A percentile compares a stretch with the other conserved stretches of the same genome.
Evolutionary conservation across 1,140 invertebrate genomes (phyloP).

Genomic region (Solenopsis fugax): DNA sequence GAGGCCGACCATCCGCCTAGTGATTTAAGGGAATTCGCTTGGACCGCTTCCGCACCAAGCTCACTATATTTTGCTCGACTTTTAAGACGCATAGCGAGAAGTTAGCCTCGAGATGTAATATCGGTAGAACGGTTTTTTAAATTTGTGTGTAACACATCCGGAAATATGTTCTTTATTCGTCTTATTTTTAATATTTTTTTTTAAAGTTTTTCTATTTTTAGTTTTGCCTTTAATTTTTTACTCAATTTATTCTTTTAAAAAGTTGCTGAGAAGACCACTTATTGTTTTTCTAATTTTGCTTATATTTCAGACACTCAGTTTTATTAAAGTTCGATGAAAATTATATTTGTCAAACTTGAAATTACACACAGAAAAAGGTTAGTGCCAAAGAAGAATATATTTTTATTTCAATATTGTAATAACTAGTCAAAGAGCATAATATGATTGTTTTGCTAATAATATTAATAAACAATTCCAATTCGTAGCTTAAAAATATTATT

Average conservation of each 20-base stretch:
- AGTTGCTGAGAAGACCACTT: no score
- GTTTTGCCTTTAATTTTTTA: not conserved
- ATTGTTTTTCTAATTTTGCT: not conserved
- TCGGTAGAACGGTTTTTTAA: not conserved
- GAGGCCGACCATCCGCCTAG: slow-evolving; percentile 58
- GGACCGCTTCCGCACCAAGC: slow-evolving; percentile 33
- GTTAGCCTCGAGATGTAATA: not conserved
- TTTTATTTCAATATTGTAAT: no score
- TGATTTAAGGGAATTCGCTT: slow-evolving; percentile 69
- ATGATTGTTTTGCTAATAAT: no score
- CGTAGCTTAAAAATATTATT: no score
- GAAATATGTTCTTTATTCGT: not conserved
- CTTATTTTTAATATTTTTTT: not conserved
- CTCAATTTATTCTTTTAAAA: no score
- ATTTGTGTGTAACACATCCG: not conserved
- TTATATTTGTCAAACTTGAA: not conserved
- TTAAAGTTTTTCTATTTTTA: not conserved
- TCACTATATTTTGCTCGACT: slow-evolving; percentile 60
- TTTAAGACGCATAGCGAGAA: slow-evolving; percentile 28
- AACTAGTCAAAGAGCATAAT: no score
- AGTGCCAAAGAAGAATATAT: no score
- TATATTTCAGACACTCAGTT: not conserved
- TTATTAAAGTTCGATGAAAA: not conserved
- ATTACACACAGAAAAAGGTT: not conserved
- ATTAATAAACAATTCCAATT: no score